A percentile compares a stretch with the other conserved stretches of the same genome.
Conservation (phyloP, 2,888 invertebrate species). For the Nomada flava region DNA sequence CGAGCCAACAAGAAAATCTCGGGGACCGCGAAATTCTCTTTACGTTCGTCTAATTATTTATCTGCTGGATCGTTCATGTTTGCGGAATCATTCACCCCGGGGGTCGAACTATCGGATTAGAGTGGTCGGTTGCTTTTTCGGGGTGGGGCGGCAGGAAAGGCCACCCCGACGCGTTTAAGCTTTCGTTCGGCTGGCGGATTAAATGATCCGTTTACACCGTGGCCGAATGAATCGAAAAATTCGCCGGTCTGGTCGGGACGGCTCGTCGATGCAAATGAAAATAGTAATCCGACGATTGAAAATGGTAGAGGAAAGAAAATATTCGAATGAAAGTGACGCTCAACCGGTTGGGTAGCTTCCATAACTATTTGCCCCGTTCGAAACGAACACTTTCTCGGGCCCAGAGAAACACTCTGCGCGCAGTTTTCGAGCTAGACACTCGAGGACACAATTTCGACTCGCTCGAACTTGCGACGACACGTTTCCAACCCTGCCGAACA, state of each 20-base stretch:
- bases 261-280: background rate
- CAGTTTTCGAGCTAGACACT: background rate
- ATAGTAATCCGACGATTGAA: background rate
- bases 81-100: constrained; percentile 35
- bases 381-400: too few species aligned
- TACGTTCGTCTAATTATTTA: constrained; percentile 50
- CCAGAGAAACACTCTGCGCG: background rate
- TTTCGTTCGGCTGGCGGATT: constrained; percentile 19
- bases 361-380: too few species aligned
- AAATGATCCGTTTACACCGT: background rate
- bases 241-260: background rate
- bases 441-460: background rate
- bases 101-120: constrained; percentile 29
- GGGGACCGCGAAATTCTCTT: constrained; percentile 39
- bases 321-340: background rate
- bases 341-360: too few species aligned
- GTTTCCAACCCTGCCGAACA: constrained; percentile 25
- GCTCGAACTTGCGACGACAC: constrained; percentile 26
- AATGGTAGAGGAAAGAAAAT: background rate
- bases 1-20: constrained; percentile 48
- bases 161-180: constrained; percentile 29
- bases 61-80: constrained; percentile 16
- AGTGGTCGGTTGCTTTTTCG: background rate
- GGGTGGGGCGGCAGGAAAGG: constrained; percentile 8
- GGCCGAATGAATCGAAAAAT: constrained; percentile 7